These are phyloP conservation scores for Druon quercuslanigerum DNA, from an alignment of 1,140 invertebrate genomes.

Conservation along the genomic window DNA sequence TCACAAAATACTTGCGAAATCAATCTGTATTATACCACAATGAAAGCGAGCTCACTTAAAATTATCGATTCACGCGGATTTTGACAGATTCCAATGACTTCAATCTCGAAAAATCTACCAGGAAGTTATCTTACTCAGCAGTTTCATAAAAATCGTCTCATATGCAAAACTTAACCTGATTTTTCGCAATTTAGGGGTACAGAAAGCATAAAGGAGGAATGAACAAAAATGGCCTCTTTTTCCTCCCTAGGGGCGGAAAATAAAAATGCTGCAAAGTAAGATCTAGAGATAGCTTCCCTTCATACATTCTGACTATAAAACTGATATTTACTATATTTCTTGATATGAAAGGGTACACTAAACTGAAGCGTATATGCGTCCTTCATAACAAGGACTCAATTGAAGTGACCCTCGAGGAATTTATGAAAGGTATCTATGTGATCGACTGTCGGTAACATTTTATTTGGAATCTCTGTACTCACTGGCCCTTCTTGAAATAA, in stretches of 20 bases:
- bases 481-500: background rate
- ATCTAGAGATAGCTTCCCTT: background rate
- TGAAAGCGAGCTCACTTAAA: too few species aligned
- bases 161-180: too few species aligned
- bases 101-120: too few species aligned
- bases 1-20: too few species aligned
- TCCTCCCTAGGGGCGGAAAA: background rate
- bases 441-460: background rate
- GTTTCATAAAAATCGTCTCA: too few species aligned
- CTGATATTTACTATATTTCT: background rate
- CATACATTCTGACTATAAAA: background rate
- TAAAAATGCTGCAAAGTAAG: slow-evolving; percentile 23
- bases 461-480: background rate
- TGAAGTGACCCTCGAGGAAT: slow-evolving; percentile 18
- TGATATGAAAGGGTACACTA: too few species aligned
- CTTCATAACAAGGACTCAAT: background rate
- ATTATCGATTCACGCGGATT: too few species aligned
- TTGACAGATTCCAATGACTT: too few species aligned
- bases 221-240: background rate
- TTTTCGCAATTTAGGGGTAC: background rate
- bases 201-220: background rate
- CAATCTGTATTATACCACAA: too few species aligned
- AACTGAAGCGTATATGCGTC: too few species aligned
- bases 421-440: background rate
- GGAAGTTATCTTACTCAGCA: too few species aligned